Conservation (phyloP, 2,888 invertebrate genomes). For the Heliconius ismenius region DNA sequence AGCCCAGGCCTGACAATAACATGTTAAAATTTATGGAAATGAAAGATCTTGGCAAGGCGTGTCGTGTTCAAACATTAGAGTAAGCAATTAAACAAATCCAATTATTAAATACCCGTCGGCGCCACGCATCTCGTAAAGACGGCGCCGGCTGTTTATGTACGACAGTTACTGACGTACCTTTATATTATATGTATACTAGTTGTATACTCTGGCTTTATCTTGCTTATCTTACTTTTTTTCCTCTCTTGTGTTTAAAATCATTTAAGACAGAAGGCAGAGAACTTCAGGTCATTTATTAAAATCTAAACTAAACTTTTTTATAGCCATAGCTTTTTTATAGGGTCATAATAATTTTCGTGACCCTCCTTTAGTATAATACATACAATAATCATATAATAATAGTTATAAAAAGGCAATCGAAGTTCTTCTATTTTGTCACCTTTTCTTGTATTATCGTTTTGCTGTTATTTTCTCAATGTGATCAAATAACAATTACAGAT, state of each 20-base stretch:
- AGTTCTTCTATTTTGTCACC: too few species aligned
- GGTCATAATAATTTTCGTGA: too few species aligned
- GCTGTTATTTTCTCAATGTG: too few species aligned
- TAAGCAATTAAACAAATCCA: conserved; percentile 28
- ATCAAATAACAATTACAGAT: too few species aligned
- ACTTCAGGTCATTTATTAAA: not conserved
- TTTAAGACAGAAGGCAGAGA: not conserved
- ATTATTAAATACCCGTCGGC: conserved; percentile 28
- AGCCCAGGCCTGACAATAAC: not conserved
- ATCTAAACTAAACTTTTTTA: too few species aligned
- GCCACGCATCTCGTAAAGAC: conserved; percentile 31
- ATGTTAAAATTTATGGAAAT: conserved; percentile 16
- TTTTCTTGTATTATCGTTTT: too few species aligned
- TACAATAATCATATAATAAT: too few species aligned
- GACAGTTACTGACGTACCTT: conserved; percentile 29
- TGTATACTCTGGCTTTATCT: not conserved
- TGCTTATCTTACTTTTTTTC: not conserved
- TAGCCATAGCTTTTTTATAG: too few species aligned
- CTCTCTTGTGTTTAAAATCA: not conserved
- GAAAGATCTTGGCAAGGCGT: conserved; percentile 23
- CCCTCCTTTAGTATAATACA: too few species aligned
- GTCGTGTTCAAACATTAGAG: conserved; percentile 6
- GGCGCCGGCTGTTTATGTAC: conserved; percentile 63
- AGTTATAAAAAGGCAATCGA: too few species aligned
- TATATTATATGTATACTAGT: not conserved